Evolutionary conservation across 2,888 invertebrate genomes (phyloP).

Genomic region (Elegia similella): DNA sequence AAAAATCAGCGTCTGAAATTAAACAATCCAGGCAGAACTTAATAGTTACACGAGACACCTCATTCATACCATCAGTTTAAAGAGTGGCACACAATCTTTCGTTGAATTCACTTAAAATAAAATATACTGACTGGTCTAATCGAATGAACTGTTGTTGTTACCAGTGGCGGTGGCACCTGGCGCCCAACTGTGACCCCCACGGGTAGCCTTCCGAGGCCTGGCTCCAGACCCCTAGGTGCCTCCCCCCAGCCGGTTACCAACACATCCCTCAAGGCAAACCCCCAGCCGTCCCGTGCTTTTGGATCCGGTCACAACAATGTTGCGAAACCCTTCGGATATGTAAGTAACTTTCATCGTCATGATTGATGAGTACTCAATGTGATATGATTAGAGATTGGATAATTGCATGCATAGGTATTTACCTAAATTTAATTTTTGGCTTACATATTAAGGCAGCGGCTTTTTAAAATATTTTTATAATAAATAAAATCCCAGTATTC

Average conservation of each 20-base stretch:
- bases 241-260: conserved; percentile 88
- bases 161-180: conserved; percentile 95
- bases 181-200: conserved; percentile 93
- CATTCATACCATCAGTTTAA: too few relatives aligned
- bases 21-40: too few relatives aligned
- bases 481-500: too few relatives aligned
- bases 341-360: conserved; percentile 41
- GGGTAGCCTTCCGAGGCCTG: conserved; percentile 85
- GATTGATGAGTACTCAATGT: too few relatives aligned
- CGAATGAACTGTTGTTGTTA: neutral
- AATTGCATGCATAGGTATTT: too few relatives aligned
- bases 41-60: too few relatives aligned
- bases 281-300: conserved; percentile 86
- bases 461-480: too few relatives aligned
- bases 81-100: too few relatives aligned
- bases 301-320: conserved; percentile 94
- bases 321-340: conserved; percentile 90
- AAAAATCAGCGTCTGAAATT: too few relatives aligned
- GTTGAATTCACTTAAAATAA: neutral
- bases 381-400: too few relatives aligned
- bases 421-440: too few relatives aligned
- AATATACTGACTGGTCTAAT: neutral
- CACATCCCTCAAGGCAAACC: conserved; percentile 91
- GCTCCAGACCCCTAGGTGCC: conserved; percentile 71
- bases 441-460: too few relatives aligned